These are phyloP conservation scores for Oreochromis aureus DNA, from an alignment of 2,113 vertebrate species.

Conservation along the genomic window DNA sequence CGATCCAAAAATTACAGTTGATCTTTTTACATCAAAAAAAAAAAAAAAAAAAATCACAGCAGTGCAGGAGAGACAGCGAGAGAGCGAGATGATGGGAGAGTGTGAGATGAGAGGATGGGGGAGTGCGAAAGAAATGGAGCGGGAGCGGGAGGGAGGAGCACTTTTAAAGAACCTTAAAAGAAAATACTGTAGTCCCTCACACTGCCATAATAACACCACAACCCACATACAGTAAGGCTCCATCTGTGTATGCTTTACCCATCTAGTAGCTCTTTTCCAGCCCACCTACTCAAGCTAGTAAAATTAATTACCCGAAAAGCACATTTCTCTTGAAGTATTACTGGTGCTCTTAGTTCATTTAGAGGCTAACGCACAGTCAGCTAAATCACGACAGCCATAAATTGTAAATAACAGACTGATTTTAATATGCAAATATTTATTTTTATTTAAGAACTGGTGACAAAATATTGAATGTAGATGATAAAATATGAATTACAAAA, in stretches of 20 bases:
- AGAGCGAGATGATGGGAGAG: not conserved
- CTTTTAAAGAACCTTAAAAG: constrained; percentile 3
- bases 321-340: not conserved
- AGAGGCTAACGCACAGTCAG: not conserved
- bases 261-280: not conserved
- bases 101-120: constrained; percentile 2
- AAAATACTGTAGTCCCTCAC: constrained; percentile 20
- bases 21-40: constrained; percentile 28
- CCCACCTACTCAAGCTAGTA: not conserved
- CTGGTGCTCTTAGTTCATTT: not conserved
- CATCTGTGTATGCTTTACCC: not conserved
- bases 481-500: not conserved
- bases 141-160: constrained; percentile 10
- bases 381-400: not conserved
- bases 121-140: not conserved
- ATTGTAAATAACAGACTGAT: not conserved
- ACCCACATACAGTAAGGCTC: constrained; percentile 27
- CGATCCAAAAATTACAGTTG: not conserved
- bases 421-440: not conserved
- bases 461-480: not conserved
- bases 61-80: not conserved
- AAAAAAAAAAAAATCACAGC: not conserved
- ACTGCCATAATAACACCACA: constrained; percentile 8
- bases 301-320: not conserved
- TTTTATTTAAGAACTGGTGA: not conserved